Base-by-base conservation (phyloP, 2,888 invertebrate genomes). In the Aplocera efformata region DNA sequence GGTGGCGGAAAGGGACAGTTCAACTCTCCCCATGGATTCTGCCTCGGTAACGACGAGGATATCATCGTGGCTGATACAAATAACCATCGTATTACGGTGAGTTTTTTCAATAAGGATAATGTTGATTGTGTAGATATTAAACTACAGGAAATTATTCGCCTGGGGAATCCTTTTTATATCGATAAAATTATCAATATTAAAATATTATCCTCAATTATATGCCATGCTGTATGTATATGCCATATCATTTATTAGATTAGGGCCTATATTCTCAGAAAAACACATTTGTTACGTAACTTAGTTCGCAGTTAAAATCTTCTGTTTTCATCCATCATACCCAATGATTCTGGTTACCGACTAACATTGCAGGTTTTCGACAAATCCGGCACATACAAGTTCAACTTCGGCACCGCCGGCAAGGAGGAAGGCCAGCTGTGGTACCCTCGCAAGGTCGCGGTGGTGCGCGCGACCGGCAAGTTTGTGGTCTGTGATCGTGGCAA, bases 401-500 rank as follows among this genome's bases (percentile, higher is more conserved):
- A 97, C 81, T 98, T 98, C 82, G 98, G 98, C 29, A 94, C 94
- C 40, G 95, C 97, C 43, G 98, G 98, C 53, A 96, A 96, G 68
- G 98, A 98, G 62, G 98, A 98, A 71, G 98, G 98, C 0, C 98
- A 98, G 70, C 86, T 98, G 51, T 98, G 98, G 98, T 98, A 98
- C 81, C 98, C 98, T 2, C 92, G 98, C 31, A 98, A 98, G 82
- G 98, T 98, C 32, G 97, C 97, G 6, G 95, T 96, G 1, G 96
- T 96, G 90, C 91, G 94, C 38, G 93, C 92, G 40, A 94, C 93
- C 35, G 96, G 96, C 24, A 96, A 96, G 74, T 96, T 96, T 76
- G 98, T 98, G n/a, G 97, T 98, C 1, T 98, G 98, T 77, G 98
- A 98, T 83, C 94, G 98, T 53, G 98, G 98, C 31, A 98, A 97